Percentiles rank a stretch among this genome's conserved stretches.
These are phyloP conservation scores for Diabrotica balteata DNA, from an alignment of 2,888 invertebrate genomes.

Conservation along the genomic window DNA sequence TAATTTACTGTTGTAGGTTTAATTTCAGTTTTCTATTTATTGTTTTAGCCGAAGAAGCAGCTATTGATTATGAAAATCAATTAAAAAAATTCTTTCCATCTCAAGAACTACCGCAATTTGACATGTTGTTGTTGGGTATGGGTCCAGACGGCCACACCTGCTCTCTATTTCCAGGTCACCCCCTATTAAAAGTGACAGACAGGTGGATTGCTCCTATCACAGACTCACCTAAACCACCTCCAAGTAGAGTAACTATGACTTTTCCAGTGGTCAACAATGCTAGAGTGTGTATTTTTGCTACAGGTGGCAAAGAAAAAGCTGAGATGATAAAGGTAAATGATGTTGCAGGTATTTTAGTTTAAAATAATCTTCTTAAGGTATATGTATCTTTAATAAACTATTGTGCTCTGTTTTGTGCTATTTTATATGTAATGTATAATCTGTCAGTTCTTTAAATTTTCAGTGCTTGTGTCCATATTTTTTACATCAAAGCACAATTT, in stretches of 20 bases:
- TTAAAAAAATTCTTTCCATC: constrained; percentile 69
- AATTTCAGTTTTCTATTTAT: too few species aligned
- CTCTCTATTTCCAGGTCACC: constrained; percentile 90
- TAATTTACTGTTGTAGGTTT: too few species aligned
- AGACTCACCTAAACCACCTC: constrained; percentile 97
- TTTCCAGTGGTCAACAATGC: constrained; percentile 90
- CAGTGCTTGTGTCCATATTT: too few species aligned
- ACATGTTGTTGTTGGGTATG: constrained; percentile 91
- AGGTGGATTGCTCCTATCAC: constrained; percentile 82
- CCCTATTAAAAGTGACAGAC: constrained; percentile 67
- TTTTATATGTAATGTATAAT: too few species aligned
- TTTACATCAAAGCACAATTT: too few species aligned
- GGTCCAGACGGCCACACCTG: constrained; percentile 99
- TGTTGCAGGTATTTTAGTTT: not conserved
- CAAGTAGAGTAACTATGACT: constrained; percentile 88
- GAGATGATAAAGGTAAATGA: constrained; percentile 80
- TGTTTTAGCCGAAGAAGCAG: constrained; percentile 74
- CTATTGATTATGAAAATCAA: constrained; percentile 75
- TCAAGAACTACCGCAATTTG: constrained; percentile 74
- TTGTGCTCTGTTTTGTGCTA: too few species aligned
- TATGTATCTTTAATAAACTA: too few species aligned
- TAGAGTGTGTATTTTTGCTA: constrained; percentile 81
- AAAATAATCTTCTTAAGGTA: not conserved
- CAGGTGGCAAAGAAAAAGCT: constrained; percentile 85
- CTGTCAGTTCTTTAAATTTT: too few species aligned